Conservation (phyloP, 2,797 vertebrate genomes). For the Okamejei kenojei region DNA sequence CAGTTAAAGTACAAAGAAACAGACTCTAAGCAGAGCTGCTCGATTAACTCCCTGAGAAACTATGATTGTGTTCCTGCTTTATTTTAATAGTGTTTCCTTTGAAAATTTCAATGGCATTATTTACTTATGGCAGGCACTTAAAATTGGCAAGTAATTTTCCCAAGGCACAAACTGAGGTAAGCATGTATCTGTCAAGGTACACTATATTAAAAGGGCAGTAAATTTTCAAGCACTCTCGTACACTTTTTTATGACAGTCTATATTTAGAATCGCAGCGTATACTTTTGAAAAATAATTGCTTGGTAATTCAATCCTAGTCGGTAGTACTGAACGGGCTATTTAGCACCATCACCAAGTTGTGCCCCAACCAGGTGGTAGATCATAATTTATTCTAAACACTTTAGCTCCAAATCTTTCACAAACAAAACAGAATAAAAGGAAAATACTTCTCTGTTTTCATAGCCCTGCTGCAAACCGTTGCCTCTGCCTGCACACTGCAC, state of each 20-base stretch:
- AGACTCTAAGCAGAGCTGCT: neutral
- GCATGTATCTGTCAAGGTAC: neutral
- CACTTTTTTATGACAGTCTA: neutral
- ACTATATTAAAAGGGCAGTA: slow-evolving; percentile 13
- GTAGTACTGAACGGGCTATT: too few relatives aligned
- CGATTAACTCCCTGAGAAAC: neutral
- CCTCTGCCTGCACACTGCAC: neutral
- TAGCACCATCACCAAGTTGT: too few relatives aligned
- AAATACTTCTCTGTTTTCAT: neutral
- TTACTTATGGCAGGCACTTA: neutral
- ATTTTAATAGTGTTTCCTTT: neutral
- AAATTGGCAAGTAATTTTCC: slow-evolving; percentile 4
- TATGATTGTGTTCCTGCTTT: neutral
- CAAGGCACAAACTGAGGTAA: neutral
- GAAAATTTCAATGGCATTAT: neutral
- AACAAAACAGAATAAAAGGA: neutral
- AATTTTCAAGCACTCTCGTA: neutral
- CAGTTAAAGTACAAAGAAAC: slow-evolving; percentile 19
- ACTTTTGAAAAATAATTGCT: neutral
- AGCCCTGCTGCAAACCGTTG: neutral
- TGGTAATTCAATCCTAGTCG: too few relatives aligned
- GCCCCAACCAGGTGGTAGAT: too few relatives aligned
- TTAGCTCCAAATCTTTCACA: neutral
- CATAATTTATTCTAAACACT: neutral
- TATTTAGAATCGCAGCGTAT: neutral